Base-by-base conservation (phyloP, 2,797 vertebrate species). In the Synaphobranchus kaupii region DNA sequence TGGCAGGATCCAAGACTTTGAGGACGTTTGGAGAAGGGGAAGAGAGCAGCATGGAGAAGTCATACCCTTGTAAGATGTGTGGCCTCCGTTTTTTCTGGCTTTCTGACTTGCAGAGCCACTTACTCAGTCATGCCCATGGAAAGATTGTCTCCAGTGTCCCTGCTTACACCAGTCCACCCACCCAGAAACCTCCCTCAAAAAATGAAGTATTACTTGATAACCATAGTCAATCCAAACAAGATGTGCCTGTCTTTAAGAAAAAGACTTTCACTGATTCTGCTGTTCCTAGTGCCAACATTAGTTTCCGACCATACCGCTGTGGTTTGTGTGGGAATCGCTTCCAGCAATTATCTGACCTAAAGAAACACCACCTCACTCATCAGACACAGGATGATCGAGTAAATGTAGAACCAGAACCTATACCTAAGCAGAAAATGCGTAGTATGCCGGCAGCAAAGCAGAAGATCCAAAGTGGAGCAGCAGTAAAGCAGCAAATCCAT, bases 81-180 rank as follows among this genome's bases (percentile, higher is more conserved):
- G 95, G 94, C 84, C 90, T 96, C 50, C 91, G 89, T 73, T 97
- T 97, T 89, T 96, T 97, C 90, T 97, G 96, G 96, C 91, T 97
- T 84, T 96, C 96, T 86, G 96, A 97, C 92, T 94, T 96, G 87
- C 96, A 97, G 89, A 94, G 92, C 76, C 96, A 93, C 83, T 85
- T 90, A 39, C 89, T 90, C 63, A 91, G 88, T 87, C 92, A 93
- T 89, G 89, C 91, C 76, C 82, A 91, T 83, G 85, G 89, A 73
- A 88, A 50, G 71, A 56, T 87, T 58, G 66, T 76, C 17, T 84
- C 86, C 15, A 44, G 20, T 54, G 71, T 58, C 5, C 86, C 88
- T 60, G 22, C 58, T 83, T 63, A 86, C 44, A 90, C 90, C 82
- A 56, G 87, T 83, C 88, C 92, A 6, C 91, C 92, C 89, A 84